Evolutionary conservation across 1,140 invertebrate genomes (phyloP).

Genomic region (Bombus impatiens): DNA sequence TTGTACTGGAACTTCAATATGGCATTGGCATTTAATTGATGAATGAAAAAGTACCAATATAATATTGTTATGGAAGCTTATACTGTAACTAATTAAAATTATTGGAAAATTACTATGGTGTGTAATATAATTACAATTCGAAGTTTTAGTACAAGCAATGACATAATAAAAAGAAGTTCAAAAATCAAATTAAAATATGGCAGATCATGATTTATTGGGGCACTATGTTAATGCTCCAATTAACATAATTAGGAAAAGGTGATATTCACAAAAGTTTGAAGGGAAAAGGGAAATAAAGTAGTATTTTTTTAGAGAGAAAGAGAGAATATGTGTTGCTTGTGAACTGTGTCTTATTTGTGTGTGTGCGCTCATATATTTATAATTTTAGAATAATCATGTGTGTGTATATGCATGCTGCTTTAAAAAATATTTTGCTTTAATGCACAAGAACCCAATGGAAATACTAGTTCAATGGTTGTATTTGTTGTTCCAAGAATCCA

Average conservation of each 20-base stretch:
- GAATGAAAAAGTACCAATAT: too few relatives aligned
- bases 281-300: background rate
- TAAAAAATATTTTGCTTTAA: slow-evolving; percentile 12
- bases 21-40: background rate
- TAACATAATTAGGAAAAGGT: background rate
- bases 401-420: slow-evolving; percentile 28
- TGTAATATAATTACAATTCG: background rate
- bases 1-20: slow-evolving; percentile 2
- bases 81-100: background rate
- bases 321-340: background rate
- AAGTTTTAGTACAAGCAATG: slow-evolving; percentile 7
- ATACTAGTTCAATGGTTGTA: slow-evolving; percentile 49
- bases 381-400: background rate
- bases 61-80: background rate
- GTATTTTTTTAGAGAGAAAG: background rate
- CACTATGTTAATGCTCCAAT: background rate
- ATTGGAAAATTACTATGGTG: background rate
- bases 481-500: slow-evolving; percentile 77
- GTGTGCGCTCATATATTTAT: background rate
- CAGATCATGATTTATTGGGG: background rate
- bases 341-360: background rate
- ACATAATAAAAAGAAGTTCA: background rate
- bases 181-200: background rate
- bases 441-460: slow-evolving; percentile 6
- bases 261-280: background rate